These are phyloP conservation scores for Drosophila pruinosa DNA, from an alignment of 1,140 invertebrate species.

Conservation along the genomic window DNA sequence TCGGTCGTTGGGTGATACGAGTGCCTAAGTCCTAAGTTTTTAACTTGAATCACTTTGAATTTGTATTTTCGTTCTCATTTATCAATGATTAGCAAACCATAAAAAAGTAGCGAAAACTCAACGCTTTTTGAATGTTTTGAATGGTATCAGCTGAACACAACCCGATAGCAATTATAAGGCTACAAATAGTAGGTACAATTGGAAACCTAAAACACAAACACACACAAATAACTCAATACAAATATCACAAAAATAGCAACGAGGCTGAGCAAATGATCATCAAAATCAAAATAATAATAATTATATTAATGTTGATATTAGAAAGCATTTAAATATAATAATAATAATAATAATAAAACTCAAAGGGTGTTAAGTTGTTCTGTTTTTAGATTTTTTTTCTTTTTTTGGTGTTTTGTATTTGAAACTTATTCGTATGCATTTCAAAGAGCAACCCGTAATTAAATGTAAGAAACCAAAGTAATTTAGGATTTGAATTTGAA, in stretches of 20 bases:
- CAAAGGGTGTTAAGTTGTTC: conserved; percentile 59
- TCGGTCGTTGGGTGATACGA: conserved; percentile 52
- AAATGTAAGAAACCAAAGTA: conserved; percentile 53
- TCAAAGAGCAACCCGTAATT: conserved; percentile 55
- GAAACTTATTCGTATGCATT: conserved; percentile 47
- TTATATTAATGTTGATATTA: conserved; percentile 11
- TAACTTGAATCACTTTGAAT: conserved; percentile 77
- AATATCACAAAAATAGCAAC: conserved; percentile 80
- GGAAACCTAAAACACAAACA: conserved; percentile 21
- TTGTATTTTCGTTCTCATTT: conserved; percentile 67
- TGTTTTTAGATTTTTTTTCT: conserved; percentile 41
- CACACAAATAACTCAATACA: conserved; percentile 56
- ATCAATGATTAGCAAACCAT: conserved; percentile 15
- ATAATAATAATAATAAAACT: conserved; percentile 64
- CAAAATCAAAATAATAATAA: conserved; percentile 1
- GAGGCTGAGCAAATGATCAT: conserved; percentile 65
- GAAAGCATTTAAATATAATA: conserved; percentile 22
- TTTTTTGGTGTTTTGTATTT: conserved; percentile 61
- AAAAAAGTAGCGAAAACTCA: conserved; percentile 2
- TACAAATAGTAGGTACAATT: conserved; percentile 32
- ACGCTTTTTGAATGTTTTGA: conserved; percentile 39
- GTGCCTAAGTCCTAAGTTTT: conserved; percentile 75
- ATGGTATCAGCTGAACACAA: conserved; percentile 73
- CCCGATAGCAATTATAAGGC: conserved; percentile 61
- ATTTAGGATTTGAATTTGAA: conserved; percentile 46